Evolutionary conservation across 1,140 invertebrate genomes (phyloP), one percentile per base, ranked within the genome.

Genomic region (Caenorhabditis remanei): DNA sequence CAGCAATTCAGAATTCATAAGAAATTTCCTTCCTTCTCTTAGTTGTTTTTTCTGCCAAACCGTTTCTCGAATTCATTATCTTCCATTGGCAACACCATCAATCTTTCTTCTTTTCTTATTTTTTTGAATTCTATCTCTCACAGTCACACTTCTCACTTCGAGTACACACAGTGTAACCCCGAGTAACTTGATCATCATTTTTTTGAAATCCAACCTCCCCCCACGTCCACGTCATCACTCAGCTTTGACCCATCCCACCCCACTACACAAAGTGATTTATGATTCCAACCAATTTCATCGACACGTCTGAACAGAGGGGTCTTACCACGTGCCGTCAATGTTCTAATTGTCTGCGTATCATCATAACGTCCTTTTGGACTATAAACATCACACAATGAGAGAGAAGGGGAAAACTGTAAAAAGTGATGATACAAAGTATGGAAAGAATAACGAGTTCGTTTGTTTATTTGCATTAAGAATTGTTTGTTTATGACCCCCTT

Each of bases 261-360:
- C 14, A 24, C n/a, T n/a, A n/a, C n/a, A n/a, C n/a, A n/a, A n/a
- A 43, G 41, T 71, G 65, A 71, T 71, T 43, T 71, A 71, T 46
- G 65, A 71, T 71, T 19, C 41, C 41, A 19, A 71, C 65, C 32
- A 24, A 32, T n/a, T 19, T n/a, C 55, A 58, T 19, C 32, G 32
- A 32, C 32, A 32, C 13, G 21, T 71, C 41, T 24, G 65, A 71
- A 71, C 65, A 71, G 41, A 43, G 4, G 16, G 5, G 32, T 14
- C 41, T 13, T 14, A 61, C 13, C 65, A 71, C 65, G 65, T 71
- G 65, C 65, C 19, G 5, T 16, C 4, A 43, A 43, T 71, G 65
- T 71, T 71, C 65, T 71, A 71, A 46, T 46, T 71, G 65, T 71
- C 65, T 71, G 65, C 65, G 65, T 71, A 71, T 71, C 65, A 71